Base-by-base conservation (phyloP, 2,797 vertebrate genomes). In the Brachyrhaphis roseni region DNA sequence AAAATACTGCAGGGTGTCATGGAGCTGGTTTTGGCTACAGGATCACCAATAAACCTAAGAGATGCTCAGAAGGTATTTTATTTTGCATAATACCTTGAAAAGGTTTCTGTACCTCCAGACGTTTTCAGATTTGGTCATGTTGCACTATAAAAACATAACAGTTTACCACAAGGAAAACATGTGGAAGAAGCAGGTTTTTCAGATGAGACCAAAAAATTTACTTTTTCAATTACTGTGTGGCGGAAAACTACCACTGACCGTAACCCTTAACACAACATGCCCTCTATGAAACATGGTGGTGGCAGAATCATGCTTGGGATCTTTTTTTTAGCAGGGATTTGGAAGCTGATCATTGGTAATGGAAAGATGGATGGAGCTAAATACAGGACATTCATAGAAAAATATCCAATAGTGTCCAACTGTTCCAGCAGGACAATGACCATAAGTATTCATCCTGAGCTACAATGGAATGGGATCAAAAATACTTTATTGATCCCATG, bases 41-140 rank as follows among this genome's bases (percentile, higher is more conserved):
- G 86, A 20, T 87, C 64, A n/a, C 78, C 88, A 41, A 64, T 94
- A 73, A 94, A 92, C 85, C 77, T 90, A 66, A 93, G 86, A 47
- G 87, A 93, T 43, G 36, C 57, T 49, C 77, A 51, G 76, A 84
- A 91, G 92, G 93, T 94, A 91, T 53, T 53, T 53, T 26, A 90
- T 64, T 64, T 31, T 18, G 12, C 15, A 64, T 34, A 16, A 15
- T 36, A n/a, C 11, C 53, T 57, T 57, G 53, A 4, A 11, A 55
- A 55, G 53, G 26, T 55, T 55, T 59, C 12, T 5, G 12, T 16
- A 31, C 28, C 57, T 59, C n/a, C 31, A 64, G 36, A 20, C 3
- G 0, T 64, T 36, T 36, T 64, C 31, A 34, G 15, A 34, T 34
- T 64, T 64, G 16, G 15, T 64, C 59, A 64, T 36, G 28, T 64